Evolutionary conservation across 2,888 invertebrate species (phyloP).

Genomic region (Pogonocherus hispidulus): DNA sequence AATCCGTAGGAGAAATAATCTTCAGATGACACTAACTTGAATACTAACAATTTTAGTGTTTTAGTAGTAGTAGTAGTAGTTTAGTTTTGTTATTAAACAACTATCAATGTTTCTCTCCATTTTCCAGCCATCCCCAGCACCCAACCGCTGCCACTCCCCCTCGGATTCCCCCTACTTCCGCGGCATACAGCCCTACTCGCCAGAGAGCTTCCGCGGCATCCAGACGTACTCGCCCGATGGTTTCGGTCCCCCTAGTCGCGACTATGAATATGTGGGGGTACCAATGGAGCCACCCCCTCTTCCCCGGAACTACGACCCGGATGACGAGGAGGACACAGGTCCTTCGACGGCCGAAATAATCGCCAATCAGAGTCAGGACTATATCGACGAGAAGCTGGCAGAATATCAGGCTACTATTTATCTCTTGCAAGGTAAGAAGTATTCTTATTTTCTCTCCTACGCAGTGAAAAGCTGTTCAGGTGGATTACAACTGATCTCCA

Average conservation of each 20-base stretch:
- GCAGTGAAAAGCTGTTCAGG: neutral
- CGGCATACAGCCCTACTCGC: slow-evolving; percentile 53
- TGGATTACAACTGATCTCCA: too few relatives aligned
- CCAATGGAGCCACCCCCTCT: slow-evolving; percentile 78
- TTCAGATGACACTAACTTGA: too few relatives aligned
- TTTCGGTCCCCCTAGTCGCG: slow-evolving; percentile 70
- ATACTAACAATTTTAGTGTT: too few relatives aligned
- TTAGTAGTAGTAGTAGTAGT: too few relatives aligned
- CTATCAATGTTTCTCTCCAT: too few relatives aligned
- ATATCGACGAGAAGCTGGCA: slow-evolving; percentile 92
- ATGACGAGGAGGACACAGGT: slow-evolving; percentile 81
- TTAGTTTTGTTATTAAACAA: too few relatives aligned
- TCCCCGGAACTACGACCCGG: slow-evolving; percentile 68
- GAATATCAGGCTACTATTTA: slow-evolving; percentile 95
- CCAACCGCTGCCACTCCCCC: slow-evolving; percentile 71
- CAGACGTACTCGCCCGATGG: slow-evolving; percentile 61
- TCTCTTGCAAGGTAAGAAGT: slow-evolving; percentile 86
- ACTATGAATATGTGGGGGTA: slow-evolving; percentile 81
- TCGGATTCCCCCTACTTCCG: slow-evolving; percentile 62
- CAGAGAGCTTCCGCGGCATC: slow-evolving; percentile 60
- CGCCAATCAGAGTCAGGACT: slow-evolving; percentile 94
- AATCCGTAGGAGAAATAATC: too few relatives aligned
- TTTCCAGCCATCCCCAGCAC: slow-evolving; percentile 71
- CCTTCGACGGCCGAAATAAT: slow-evolving; percentile 93
- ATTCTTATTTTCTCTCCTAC: neutral